phyloP scores from a whole-genome alignment of 2,888 invertebrate genomes.

The Formica aserva region DNA sequence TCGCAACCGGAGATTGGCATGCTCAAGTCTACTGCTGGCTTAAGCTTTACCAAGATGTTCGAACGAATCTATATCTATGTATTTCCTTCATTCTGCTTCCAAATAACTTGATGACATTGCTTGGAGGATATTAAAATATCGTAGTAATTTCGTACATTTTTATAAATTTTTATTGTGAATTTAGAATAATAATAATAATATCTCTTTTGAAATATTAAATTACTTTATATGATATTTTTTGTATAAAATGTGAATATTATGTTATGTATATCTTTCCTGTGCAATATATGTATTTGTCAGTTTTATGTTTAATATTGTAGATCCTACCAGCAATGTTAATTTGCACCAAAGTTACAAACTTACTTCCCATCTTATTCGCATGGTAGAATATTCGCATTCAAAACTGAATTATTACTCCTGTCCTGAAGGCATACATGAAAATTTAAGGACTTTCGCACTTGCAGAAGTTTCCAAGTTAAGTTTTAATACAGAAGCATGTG shows the following conservation, averaged over 20 bases:
- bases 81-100: background rate
- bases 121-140: conserved; percentile 1
- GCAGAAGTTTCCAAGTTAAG: conserved; percentile 36
- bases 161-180: background rate
- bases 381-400: conserved; percentile 34
- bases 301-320: conserved; percentile 40
- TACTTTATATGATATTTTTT: background rate
- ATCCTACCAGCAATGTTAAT: conserved; percentile 34
- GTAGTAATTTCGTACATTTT: background rate
- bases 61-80: background rate
- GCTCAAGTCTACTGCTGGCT: background rate
- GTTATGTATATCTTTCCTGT: background rate
- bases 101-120: background rate
- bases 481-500: conserved; percentile 36
- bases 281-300: conserved; percentile 17
- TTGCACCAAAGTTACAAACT: conserved; percentile 46
- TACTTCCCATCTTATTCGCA: conserved; percentile 47
- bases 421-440: conserved; percentile 40
- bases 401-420: conserved; percentile 51
- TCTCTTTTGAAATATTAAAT: background rate
- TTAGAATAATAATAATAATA: background rate
- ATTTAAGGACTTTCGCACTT: conserved; percentile 48
- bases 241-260: background rate
- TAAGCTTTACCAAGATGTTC: background rate
- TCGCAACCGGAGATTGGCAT: conserved; percentile 42